Evolutionary conservation across 1,140 invertebrate genomes (phyloP), one percentile per base, ranked within the genome.

Genomic region (Pteromalus puparum): DNA sequence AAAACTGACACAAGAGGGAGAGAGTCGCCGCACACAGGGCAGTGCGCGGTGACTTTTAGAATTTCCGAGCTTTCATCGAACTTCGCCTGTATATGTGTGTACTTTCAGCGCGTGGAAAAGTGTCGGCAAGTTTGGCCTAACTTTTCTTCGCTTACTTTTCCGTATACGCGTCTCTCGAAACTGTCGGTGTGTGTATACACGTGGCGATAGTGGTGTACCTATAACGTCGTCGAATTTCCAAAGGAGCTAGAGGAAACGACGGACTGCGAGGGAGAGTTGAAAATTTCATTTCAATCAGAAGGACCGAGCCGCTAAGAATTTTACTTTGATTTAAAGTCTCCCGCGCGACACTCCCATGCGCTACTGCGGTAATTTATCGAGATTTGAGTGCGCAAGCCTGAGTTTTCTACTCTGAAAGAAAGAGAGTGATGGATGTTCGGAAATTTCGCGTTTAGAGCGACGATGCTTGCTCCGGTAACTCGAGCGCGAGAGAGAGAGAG

Each of bases 281-380:
- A 77, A 84, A 75, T 84, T 87, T 83, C 76, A 46, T 73, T 61
- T 73, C 73, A 84, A 84, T 46, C 48, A 67, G 18, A n/a, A n/a
- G 26, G 42, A 83, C 82, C 7, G 30, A 34, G 28, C 68, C 34
- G 72, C 34, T 73, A 21, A 38, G 83, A 85, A 80, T 87, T 83
- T 65, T 34, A 81, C 82, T 85, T 42, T 65, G 81, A 83, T 74
- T 81, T 81, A 68, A 38, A 65, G 15, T 74, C 53, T 46, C 6
- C 10, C 30, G 28, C 53, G 18, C 30, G n/a, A 53, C 5, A 10
- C 6, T 61, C 28, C n/a, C n/a, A n/a, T n/a, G n/a, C n/a, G n/a
- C 74, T 53, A 75, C 77, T 76, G 68, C 30, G 42, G 28, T 65
- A 65, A 79, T 34, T 79, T 79, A 65, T 53, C 77, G 77, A 21